Evolutionary conservation across 2,797 vertebrate species (phyloP).

Genomic region (Spea hammondii): DNA sequence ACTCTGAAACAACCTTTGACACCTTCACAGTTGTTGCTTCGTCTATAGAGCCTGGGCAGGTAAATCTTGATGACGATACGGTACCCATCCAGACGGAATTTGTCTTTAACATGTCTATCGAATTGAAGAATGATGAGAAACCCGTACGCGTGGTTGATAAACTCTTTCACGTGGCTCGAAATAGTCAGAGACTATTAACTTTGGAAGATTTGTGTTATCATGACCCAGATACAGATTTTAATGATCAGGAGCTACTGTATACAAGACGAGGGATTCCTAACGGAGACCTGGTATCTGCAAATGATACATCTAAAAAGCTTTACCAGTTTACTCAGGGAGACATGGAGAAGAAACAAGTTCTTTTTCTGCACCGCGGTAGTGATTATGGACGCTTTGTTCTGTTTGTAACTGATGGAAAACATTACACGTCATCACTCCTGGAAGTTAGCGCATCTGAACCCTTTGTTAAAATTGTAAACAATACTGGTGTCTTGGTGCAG

Average conservation of each 20-base stretch:
- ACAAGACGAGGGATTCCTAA: slow-evolving; percentile 82
- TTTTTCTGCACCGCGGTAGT: slow-evolving; percentile 79
- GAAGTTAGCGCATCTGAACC: slow-evolving; percentile 81
- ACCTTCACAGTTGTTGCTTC: slow-evolving; percentile 76
- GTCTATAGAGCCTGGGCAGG: slow-evolving; percentile 56
- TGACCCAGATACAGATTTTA: slow-evolving; percentile 83
- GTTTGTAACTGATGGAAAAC: slow-evolving; percentile 86
- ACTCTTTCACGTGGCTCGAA: slow-evolving; percentile 77
- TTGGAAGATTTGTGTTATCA: slow-evolving; percentile 79
- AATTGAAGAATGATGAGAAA: slow-evolving; percentile 85
- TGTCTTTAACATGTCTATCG: slow-evolving; percentile 75
- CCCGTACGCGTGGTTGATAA: slow-evolving; percentile 79
- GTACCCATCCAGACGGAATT: slow-evolving; percentile 65
- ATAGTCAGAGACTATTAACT: slow-evolving; percentile 79
- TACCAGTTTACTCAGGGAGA: slow-evolving; percentile 85
- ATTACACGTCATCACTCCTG: slow-evolving; percentile 79
- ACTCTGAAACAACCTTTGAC: slow-evolving; percentile 80
- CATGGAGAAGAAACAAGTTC: slow-evolving; percentile 74
- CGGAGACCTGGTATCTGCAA: slow-evolving; percentile 80
- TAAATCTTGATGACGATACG: slow-evolving; percentile 53
- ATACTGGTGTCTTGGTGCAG: slow-evolving; percentile 81
- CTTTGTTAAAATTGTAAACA: slow-evolving; percentile 76
- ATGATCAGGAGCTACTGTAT: slow-evolving; percentile 79
- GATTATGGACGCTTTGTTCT: slow-evolving; percentile 81
- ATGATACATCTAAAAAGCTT: slow-evolving; percentile 76